Evolutionary conservation across 2,888 invertebrate genomes (phyloP), one percentile per base, ranked within the genome.

Genomic region (Cecidostiba fungosa): DNA sequence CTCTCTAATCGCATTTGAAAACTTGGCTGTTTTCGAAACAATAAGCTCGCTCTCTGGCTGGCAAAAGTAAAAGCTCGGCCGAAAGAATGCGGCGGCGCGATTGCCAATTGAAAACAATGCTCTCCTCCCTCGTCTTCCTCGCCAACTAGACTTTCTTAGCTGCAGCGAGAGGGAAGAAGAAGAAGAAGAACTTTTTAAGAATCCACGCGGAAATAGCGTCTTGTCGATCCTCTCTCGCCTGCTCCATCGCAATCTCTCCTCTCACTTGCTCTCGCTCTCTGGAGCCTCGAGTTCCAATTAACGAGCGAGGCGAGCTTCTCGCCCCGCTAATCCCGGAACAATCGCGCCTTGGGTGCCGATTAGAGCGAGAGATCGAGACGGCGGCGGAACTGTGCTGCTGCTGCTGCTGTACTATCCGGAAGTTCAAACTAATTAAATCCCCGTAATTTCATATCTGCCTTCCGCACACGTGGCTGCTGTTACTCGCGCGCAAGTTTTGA

Each of bases 401-500:
- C 90, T n/a, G 88, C 88, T 88, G 88, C 88, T n/a, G 80, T 70
- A 77, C 82, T 29, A 23, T 19, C 88, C 88, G 88, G 90, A 92
- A 91, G 90, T 92, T 92, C 90, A 90, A 91, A 92, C 92, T 93
- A 93, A 93, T 93, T 92, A 92, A 93, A 92, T 92, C 91, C 91
- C 89, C 90, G 91, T 92, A 91, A 93, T 92, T 91, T 92, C 92
- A 92, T 93, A 93, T 93, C 93, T 92, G 90, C 91, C 90, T 92
- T 91, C 90, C 89, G 92, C 92, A 93, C 90, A 92, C 92, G 90
- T 90, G 90, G 89, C 89, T 90, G 88, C 84, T 74, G 78, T 85
- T 77, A 66, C 43, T 39, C n/a, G 10, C 43, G 10, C 43, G 29
- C 29, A 77, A 86, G 69, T 86, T 83, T 82, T 79, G 66, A 85